A percentile compares a stretch with the other conserved stretches of the same genome.
These are phyloP conservation scores for Nomada flava DNA, from an alignment of 2,888 invertebrate species.

Conservation along the genomic window DNA sequence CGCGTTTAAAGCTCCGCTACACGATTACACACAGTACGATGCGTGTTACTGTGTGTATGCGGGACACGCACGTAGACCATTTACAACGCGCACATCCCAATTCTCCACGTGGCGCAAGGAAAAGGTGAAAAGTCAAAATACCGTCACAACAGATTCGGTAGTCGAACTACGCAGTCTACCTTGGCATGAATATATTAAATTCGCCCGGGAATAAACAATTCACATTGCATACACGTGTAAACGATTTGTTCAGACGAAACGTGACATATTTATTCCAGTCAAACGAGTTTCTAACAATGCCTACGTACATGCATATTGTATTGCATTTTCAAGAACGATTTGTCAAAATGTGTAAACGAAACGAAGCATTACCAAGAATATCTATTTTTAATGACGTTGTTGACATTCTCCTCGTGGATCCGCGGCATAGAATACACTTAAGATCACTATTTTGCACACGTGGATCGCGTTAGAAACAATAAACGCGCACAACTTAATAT, in stretches of 20 bases:
- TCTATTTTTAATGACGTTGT: constrained; percentile 74
- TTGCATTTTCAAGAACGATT: constrained; percentile 14
- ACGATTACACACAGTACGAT: neutral
- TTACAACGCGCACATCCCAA: neutral
- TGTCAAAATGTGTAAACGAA: constrained; percentile 33
- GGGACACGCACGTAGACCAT: neutral
- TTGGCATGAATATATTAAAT: constrained; percentile 15
- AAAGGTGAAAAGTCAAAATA: constrained; percentile 11
- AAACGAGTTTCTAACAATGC: neutral
- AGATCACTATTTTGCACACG: constrained; percentile 20
- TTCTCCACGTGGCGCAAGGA: constrained; percentile 9
- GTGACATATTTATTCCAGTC: neutral
- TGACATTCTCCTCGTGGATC: constrained; percentile 66
- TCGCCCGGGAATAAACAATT: neutral
- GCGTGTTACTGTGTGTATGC: no score
- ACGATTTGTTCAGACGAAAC: neutral
- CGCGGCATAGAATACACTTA: constrained; percentile 36
- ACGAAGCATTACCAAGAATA: constrained; percentile 67
- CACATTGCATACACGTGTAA: neutral
- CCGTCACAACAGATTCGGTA: neutral
- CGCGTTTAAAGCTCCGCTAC: constrained; percentile 15
- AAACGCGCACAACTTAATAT: constrained; percentile 11
- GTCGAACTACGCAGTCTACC: neutral
- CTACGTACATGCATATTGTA: no score
- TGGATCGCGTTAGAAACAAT: constrained; percentile 2